Conservation (phyloP, 2,113 vertebrate species). For the Prunella himalayana region DNA sequence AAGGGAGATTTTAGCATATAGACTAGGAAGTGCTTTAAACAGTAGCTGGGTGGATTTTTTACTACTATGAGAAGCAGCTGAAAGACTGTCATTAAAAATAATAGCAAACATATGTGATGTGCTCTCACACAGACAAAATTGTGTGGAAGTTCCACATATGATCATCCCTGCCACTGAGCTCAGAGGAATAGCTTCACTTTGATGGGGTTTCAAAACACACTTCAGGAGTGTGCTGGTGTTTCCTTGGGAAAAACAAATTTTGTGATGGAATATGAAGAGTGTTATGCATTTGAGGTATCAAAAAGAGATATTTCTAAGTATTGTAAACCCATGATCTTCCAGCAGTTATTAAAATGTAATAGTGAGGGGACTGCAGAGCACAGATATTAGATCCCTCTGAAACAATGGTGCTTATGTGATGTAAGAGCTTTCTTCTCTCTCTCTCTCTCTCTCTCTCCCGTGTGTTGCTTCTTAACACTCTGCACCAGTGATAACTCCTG, state of each 20-base stretch:
- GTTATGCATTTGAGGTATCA: background rate
- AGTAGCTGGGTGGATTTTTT: background rate
- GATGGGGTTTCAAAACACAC: background rate
- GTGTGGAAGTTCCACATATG: background rate
- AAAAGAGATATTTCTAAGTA: background rate
- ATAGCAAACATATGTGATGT: background rate
- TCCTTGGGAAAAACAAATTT: background rate
- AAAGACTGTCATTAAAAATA: constrained; percentile 27
- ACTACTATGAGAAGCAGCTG: background rate
- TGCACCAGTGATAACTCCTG: background rate
- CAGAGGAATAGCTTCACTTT: background rate
- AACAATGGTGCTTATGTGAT: background rate
- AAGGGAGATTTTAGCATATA: background rate
- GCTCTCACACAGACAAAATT: background rate
- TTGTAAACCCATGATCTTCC: background rate
- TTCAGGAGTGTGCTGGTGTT: background rate
- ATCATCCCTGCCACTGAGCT: background rate
- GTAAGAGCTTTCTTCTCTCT: background rate
- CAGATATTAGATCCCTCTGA: background rate
- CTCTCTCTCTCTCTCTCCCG: background rate
- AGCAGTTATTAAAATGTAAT: background rate
- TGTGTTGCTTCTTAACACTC: background rate
- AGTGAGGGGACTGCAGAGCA: background rate
- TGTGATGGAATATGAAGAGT: background rate
- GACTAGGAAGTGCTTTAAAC: background rate